Percentiles rank a stretch among this genome's conserved stretches.
These are phyloP conservation scores for Nixonia krombeini DNA, from an alignment of 1,140 invertebrate species.

Conservation along the genomic window DNA sequence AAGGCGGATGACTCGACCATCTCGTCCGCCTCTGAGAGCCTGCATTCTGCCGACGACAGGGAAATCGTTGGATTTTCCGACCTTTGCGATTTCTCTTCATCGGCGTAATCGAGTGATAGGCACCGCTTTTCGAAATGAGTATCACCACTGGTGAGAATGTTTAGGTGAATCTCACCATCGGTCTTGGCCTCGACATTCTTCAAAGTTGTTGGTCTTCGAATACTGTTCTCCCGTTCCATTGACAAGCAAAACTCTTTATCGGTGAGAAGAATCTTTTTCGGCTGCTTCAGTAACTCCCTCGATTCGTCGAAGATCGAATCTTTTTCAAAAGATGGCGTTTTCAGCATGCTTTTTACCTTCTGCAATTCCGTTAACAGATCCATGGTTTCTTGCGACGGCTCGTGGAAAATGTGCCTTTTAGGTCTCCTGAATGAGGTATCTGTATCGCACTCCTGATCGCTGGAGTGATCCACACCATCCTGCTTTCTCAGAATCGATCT, in stretches of 20 bases:
- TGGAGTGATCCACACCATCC: slow-evolving; percentile 58
- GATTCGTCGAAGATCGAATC: slow-evolving; percentile 51
- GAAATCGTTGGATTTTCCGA: slow-evolving; percentile 57
- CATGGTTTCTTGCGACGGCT: slow-evolving; percentile 67
- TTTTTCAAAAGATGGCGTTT: slow-evolving; percentile 61
- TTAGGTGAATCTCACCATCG: not conserved
- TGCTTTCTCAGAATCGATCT: slow-evolving; percentile 62
- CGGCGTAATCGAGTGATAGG: slow-evolving; percentile 64
- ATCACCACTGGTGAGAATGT: slow-evolving; percentile 25
- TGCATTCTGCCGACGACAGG: slow-evolving; percentile 54
- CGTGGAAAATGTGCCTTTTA: slow-evolving; percentile 57
- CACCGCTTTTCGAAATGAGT: slow-evolving; percentile 65
- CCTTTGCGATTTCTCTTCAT: slow-evolving; percentile 59
- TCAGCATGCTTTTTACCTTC: slow-evolving; percentile 63
- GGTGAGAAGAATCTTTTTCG: slow-evolving; percentile 64
- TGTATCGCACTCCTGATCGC: slow-evolving; percentile 56
- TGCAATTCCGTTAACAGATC: slow-evolving; percentile 64
- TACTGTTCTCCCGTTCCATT: slow-evolving; percentile 64
- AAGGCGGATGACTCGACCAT: slow-evolving; percentile 42
- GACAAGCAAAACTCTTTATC: slow-evolving; percentile 69
- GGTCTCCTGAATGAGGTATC: slow-evolving; percentile 46
- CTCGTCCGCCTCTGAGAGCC: slow-evolving; percentile 52
- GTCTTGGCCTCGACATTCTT: not conserved
- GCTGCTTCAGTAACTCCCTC: slow-evolving; percentile 36
- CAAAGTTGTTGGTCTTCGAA: slow-evolving; percentile 39